Percentiles rank a stretch among this genome's conserved stretches.
Conservation (phyloP, 2,113 vertebrate genomes). For the Hipposideros armiger region DNA sequence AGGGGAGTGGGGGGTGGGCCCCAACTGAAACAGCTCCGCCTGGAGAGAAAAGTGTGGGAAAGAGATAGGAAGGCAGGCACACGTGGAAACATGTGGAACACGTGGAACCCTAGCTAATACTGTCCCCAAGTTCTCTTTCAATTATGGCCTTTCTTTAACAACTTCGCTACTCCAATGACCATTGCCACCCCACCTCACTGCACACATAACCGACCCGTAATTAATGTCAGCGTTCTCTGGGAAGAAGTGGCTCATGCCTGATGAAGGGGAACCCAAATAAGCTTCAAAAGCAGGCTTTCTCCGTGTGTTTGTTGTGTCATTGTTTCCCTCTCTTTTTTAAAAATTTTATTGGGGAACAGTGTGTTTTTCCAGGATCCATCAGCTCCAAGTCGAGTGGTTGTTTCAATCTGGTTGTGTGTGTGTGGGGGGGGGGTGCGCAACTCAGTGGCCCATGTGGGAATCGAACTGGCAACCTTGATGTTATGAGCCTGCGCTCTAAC, state of each 20-base stretch:
- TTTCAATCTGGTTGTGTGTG: too few species aligned
- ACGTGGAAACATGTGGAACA: not conserved
- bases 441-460: too few species aligned
- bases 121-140: not conserved
- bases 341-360: too few species aligned
- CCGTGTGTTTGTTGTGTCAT: not conserved
- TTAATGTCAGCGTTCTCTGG: not conserved
- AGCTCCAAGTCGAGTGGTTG: too few species aligned
- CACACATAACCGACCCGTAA: fast-evolving
- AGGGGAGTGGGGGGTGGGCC: not conserved
- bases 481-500: too few species aligned
- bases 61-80: not conserved
- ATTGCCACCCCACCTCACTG: not conserved
- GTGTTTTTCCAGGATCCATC: too few species aligned
- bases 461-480: too few species aligned
- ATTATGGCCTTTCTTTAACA: not conserved
- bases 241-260: not conserved
- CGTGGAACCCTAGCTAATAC: not conserved
- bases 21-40: not conserved
- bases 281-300: not conserved
- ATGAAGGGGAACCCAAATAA: not conserved
- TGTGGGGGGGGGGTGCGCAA: too few species aligned
- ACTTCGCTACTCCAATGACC: not conserved
- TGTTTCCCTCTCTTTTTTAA: too few species aligned
- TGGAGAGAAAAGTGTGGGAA: not conserved